phyloP scores from a whole-genome alignment of 2,888 invertebrate genomes.

The Bellardia pandia region DNA sequence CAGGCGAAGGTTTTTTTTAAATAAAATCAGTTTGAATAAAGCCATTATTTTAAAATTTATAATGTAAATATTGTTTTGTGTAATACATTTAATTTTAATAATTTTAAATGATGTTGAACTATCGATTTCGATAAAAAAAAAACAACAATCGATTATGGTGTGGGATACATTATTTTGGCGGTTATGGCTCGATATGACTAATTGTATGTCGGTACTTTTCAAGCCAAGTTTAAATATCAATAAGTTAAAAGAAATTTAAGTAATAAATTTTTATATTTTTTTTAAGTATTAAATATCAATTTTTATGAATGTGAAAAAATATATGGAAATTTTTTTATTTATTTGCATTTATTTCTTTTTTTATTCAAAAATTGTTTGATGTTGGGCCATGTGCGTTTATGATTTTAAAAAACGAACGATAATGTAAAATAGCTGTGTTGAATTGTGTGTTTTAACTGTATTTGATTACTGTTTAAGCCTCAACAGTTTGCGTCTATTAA shows the following conservation, averaged over 20 bases:
- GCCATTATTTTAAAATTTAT: no score
- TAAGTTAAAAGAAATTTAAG: conserved; percentile 3
- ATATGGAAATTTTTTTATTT: conserved; percentile 12
- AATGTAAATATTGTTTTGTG: no score
- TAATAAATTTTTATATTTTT: not conserved
- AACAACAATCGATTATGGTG: no score
- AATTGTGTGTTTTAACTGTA: conserved; percentile 26
- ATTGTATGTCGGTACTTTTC: not conserved
- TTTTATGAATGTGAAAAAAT: not conserved
- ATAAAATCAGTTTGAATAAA: no score
- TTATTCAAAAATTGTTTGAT: not conserved
- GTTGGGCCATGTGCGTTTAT: not conserved
- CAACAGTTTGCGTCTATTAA: not conserved
- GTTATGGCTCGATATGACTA: no score
- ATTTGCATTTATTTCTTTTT: not conserved
- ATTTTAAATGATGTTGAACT: no score
- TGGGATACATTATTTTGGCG: no score
- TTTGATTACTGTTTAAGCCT: conserved; percentile 36
- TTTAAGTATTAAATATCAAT: conserved; percentile 5
- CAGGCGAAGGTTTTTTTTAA: no score
- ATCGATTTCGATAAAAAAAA: no score
- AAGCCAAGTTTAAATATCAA: not conserved
- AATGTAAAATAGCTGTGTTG: not conserved
- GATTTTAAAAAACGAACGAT: not conserved
- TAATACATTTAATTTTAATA: no score